Evolutionary conservation across 2,797 vertebrate species (phyloP).

Genomic region (Sciurus vulgaris): DNA sequence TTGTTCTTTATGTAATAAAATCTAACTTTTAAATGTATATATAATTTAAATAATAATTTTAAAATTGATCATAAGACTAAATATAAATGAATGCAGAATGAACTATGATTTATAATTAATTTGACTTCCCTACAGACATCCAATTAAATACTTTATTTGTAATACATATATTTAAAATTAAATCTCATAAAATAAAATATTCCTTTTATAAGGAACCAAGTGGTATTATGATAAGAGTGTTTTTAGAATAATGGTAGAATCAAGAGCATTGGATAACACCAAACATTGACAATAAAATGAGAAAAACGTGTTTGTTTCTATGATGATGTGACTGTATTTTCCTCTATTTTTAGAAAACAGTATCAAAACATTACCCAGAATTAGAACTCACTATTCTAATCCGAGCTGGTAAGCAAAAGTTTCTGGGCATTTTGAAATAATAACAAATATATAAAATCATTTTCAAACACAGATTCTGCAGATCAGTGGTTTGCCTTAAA

Average conservation of each 20-base stretch:
- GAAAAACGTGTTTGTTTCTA: conserved; percentile 62
- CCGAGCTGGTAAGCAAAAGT: conserved; percentile 68
- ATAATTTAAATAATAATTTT: conserved; percentile 65
- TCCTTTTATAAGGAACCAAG: conserved; percentile 16
- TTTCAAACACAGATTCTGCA: conserved; percentile 59
- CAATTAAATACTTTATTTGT: conserved; percentile 25
- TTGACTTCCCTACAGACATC: not conserved
- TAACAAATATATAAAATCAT: conserved; percentile 51
- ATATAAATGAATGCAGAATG: conserved; percentile 53
- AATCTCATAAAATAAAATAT: conserved; percentile 60
- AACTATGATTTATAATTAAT: conserved; percentile 64
- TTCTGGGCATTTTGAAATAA: conserved; percentile 69
- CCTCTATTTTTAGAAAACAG: conserved; percentile 55
- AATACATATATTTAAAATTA: conserved; percentile 70
- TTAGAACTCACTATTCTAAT: conserved; percentile 43
- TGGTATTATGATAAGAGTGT: not conserved
- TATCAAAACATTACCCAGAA: conserved; percentile 59
- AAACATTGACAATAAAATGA: conserved; percentile 50
- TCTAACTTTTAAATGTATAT: not conserved
- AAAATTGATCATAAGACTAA: conserved; percentile 51
- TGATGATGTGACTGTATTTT: conserved; percentile 39
- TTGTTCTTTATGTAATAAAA: conserved; percentile 72
- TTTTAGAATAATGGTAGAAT: conserved; percentile 62
- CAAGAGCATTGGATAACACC: conserved; percentile 16
- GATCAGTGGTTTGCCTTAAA: conserved; percentile 34